Conservation (phyloP, 2,888 invertebrate species). For the Laothoe populi region DNA sequence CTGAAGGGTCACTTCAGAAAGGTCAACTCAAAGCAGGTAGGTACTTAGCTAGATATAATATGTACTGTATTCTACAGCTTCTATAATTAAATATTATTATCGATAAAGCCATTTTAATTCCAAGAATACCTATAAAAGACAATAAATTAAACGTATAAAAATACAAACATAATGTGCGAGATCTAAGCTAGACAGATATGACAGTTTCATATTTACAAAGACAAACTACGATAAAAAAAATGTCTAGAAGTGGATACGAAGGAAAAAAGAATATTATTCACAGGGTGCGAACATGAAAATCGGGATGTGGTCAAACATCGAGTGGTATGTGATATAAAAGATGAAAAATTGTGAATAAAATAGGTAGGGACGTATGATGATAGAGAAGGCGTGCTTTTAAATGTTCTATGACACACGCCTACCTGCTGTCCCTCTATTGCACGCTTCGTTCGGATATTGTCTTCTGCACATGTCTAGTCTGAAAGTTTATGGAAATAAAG, state of each 20-base stretch:
- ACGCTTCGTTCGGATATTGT: slow-evolving; percentile 96
- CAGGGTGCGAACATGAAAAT: slow-evolving; percentile 77
- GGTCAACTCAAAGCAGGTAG: background rate
- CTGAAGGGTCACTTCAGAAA: background rate
- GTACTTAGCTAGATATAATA: background rate
- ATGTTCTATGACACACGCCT: slow-evolving; percentile 82
- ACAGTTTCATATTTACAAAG: slow-evolving; percentile 30
- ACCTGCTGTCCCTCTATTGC: slow-evolving; percentile 99
- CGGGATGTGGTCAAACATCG: slow-evolving; percentile 55
- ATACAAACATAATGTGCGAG: slow-evolving; percentile 36
- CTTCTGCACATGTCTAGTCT: slow-evolving; percentile 99
- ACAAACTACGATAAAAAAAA: slow-evolving; percentile 40
- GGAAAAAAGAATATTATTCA: slow-evolving; percentile 76
- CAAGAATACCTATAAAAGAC: slow-evolving; percentile 37
- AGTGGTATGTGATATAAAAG: slow-evolving; percentile 60
- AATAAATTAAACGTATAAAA: slow-evolving; percentile 38
- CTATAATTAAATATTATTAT: background rate
- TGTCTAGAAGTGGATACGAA: slow-evolving; percentile 25
- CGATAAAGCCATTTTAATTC: background rate
- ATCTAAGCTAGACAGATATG: slow-evolving; percentile 46
- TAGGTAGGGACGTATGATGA: slow-evolving; percentile 68
- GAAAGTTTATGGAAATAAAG: slow-evolving; percentile 87
- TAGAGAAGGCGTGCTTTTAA: slow-evolving; percentile 76
- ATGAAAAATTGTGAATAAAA: slow-evolving; percentile 62
- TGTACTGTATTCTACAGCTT: background rate